Percentiles rank a stretch among this genome's conserved stretches.
These are phyloP conservation scores for Drosophila multiciliata DNA, from an alignment of 2,888 invertebrate species.

Conservation along the genomic window DNA sequence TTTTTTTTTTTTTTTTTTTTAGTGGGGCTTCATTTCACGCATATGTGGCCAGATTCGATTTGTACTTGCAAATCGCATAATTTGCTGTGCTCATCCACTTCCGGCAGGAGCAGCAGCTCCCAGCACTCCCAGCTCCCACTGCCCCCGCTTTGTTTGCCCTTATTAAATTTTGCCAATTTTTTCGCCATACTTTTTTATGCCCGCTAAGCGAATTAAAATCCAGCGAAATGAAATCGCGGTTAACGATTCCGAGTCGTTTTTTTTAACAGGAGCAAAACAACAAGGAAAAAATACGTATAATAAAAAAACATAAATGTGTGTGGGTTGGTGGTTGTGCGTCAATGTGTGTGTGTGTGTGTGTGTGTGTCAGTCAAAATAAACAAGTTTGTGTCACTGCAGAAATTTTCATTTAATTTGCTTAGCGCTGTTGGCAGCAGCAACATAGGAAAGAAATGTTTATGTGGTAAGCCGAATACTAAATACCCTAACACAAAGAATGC, in stretches of 20 bases:
- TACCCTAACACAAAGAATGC: conserved; percentile 1
- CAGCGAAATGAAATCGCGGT: conserved; percentile 64
- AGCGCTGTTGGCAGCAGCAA: conserved; percentile 48
- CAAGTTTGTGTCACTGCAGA: conserved; percentile 84
- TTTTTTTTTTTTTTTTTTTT: not conserved
- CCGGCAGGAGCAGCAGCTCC: conserved; percentile 7
- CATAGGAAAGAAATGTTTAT: not conserved
- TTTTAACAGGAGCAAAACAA: conserved; percentile 44
- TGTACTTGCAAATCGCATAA: conserved; percentile 64
- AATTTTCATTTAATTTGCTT: conserved; percentile 84
- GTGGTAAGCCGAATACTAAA: not conserved
- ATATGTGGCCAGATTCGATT: conserved; percentile 79
- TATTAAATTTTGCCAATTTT: conserved; percentile 78
- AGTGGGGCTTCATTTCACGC: conserved; percentile 68
- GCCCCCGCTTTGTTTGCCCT: conserved; percentile 64
- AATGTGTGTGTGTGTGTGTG: conserved; percentile 33
- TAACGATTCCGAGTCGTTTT: conserved; percentile 71
- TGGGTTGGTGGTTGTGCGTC: not conserved
- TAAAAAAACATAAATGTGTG: conserved; percentile 7
- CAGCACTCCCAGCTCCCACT: not conserved
- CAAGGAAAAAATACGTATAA: not conserved
- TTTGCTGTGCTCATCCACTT: conserved; percentile 53
- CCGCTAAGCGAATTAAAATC: conserved; percentile 70
- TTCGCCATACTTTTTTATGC: conserved; percentile 45
- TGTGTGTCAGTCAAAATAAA: conserved; percentile 80